Base-by-base conservation (phyloP, 2,888 invertebrate genomes). In the Gryllus longicercus region DNA sequence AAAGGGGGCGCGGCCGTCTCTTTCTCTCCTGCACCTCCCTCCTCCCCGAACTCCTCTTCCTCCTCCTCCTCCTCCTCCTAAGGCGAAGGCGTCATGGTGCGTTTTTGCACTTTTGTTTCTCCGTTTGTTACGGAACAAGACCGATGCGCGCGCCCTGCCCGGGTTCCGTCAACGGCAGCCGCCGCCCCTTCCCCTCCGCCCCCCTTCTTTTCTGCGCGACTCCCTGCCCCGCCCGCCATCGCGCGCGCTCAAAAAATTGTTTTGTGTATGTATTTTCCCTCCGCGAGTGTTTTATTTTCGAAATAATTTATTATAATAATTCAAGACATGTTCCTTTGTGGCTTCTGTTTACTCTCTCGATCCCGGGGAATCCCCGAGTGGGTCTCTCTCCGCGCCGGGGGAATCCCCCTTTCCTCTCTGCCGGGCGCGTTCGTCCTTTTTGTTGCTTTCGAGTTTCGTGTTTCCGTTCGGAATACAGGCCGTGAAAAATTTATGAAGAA, bases 301-400 rank as follows among this genome's bases (percentile, higher is more conserved):
- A 63, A 63, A 63, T 63, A 63, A 63, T 63, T 63, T 63, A 63
- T 63, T 63, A 63, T 63, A 63, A 63, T 63, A 63, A 63, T 63
- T 63, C 63, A 63, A 63, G 63, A 63, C 63, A n/a, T 63, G 63
- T 63, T 63, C 63, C 63, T 63, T 63, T 63, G 63, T 63, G 63
- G 63, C 63, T 63, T 63, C 16, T 63, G 16, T 63, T 63, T 63
- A 63, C 63, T 63, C 63, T 63, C 14, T 63, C 16, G 63, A 63
- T 63, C 14, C n/a, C 63, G n/a, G n/a, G 63, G 8, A 63, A n/a
- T 14, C 14, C 63, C 63, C 38, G 38, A 38, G 38, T 38, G 38
- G 8, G 38, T 38, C 38, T 38, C 38, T 38, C 38, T 38, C 8
- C 8, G 8, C 38, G 38, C 38, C 8, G 38, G 38, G 38, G 38